phyloP scores from a whole-genome alignment of 2,797 vertebrate genomes.

The Peromyscus eremicus region DNA sequence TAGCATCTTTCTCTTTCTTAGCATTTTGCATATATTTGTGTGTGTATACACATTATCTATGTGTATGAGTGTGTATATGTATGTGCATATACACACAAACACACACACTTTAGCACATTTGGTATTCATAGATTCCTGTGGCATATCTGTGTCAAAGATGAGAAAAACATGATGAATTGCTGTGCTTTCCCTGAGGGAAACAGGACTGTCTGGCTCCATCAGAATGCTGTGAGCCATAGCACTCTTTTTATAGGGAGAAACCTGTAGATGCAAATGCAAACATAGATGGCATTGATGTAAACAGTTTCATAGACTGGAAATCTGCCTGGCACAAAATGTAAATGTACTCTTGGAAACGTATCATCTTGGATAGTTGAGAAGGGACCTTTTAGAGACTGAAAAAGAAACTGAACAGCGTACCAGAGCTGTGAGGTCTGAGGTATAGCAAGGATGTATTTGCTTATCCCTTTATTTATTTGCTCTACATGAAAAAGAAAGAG shows the following conservation, averaged over 20 bases:
- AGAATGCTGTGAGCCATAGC: neutral
- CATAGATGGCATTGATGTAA: neutral
- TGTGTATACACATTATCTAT: neutral
- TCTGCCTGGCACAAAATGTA: neutral
- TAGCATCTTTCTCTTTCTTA: neutral
- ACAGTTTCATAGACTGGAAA: neutral
- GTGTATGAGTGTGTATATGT: neutral
- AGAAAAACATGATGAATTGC: neutral
- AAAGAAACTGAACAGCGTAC: neutral
- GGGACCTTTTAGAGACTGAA: neutral
- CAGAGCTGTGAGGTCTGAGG: neutral
- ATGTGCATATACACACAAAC: neutral
- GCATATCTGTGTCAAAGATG: neutral
- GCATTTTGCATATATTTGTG: neutral
- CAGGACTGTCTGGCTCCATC: neutral
- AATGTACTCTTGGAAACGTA: neutral
- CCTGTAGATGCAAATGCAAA: neutral
- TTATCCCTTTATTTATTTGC: neutral
- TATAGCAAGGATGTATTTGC: neutral
- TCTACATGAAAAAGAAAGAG: neutral
- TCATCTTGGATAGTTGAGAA: neutral
- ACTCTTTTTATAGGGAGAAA: neutral
- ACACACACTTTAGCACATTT: neutral
- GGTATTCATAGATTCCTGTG: neutral
- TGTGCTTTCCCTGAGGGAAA: neutral